phyloP scores from a whole-genome alignment of 2,113 vertebrate genomes.

The Syrrhaptes paradoxus region DNA sequence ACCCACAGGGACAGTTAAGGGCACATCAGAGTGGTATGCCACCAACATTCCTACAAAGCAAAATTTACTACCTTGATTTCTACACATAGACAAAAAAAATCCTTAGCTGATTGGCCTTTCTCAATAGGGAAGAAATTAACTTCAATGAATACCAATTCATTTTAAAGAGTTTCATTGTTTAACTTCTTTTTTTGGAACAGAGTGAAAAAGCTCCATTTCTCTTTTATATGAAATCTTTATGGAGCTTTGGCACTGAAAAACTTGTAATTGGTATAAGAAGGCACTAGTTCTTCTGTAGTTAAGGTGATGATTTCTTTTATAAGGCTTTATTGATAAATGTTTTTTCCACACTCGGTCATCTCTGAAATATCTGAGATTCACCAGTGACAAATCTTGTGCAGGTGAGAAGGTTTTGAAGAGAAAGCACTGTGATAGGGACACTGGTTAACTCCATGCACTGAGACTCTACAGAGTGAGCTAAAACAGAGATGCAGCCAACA shows the following conservation, averaged over 20 bases:
- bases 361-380: not conserved
- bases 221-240: slow-evolving; percentile 35
- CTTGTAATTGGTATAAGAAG: not conserved
- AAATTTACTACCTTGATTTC: not conserved
- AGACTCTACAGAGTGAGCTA: not conserved
- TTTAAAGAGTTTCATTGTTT: slow-evolving; percentile 21
- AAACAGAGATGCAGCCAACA: not conserved
- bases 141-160: slow-evolving; percentile 6
- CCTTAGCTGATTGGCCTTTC: not conserved
- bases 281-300: not conserved
- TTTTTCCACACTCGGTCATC: not conserved
- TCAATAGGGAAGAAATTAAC: not conserved
- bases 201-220: not conserved
- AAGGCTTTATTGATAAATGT: not conserved
- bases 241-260: slow-evolving; percentile 23
- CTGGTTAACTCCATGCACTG: not conserved
- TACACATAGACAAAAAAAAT: not conserved
- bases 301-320: not conserved
- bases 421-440: not conserved
- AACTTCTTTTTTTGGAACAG: not conserved
- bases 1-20: not conserved
- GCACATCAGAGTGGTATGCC: not conserved
- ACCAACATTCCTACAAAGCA: not conserved
- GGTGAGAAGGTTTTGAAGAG: not conserved
- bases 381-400: not conserved